Percentiles rank a stretch among this genome's conserved stretches.
Evolutionary conservation across 2,888 invertebrate species (phyloP).

Genomic region (Marasmarcha lunaedactyla): DNA sequence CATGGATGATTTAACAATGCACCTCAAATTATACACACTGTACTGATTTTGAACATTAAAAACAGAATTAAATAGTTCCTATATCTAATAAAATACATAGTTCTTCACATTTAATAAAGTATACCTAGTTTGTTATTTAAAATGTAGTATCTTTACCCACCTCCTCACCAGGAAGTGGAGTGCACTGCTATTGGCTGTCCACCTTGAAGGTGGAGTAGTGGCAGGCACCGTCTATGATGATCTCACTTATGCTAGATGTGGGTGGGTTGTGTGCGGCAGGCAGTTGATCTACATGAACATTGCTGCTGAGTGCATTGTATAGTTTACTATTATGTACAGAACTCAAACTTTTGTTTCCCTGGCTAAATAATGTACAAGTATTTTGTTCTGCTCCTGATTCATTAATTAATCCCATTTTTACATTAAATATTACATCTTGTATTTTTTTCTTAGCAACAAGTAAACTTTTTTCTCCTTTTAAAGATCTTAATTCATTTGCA

Average conservation of each 20-base stretch:
- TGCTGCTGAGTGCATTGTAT: constrained; percentile 35
- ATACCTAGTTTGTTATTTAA: not conserved
- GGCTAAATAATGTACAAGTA: constrained; percentile 33
- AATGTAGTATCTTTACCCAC: not conserved
- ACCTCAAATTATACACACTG: too few species aligned
- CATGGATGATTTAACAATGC: too few species aligned
- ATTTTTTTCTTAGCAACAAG: constrained; percentile 71
- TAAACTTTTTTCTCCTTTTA: constrained; percentile 67
- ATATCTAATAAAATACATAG: too few species aligned
- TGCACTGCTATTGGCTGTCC: constrained; percentile 51
- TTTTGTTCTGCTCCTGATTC: constrained; percentile 35
- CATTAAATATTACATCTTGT: constrained; percentile 71
- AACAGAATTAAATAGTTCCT: too few species aligned
- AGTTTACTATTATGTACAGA: constrained; percentile 38
- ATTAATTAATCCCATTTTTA: constrained; percentile 68
- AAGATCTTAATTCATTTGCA: constrained; percentile 69
- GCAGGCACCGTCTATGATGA: constrained; percentile 49
- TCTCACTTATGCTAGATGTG: constrained; percentile 47
- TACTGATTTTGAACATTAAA: too few species aligned
- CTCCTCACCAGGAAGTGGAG: constrained; percentile 31
- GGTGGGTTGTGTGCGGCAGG: constrained; percentile 34
- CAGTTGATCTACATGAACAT: constrained; percentile 42
- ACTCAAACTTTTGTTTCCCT: constrained; percentile 19
- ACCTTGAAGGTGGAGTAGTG: constrained; percentile 59
- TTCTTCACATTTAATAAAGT: not conserved